Conservation (phyloP, 2,888 invertebrate genomes). For the Hypena proboscidalis region DNA sequence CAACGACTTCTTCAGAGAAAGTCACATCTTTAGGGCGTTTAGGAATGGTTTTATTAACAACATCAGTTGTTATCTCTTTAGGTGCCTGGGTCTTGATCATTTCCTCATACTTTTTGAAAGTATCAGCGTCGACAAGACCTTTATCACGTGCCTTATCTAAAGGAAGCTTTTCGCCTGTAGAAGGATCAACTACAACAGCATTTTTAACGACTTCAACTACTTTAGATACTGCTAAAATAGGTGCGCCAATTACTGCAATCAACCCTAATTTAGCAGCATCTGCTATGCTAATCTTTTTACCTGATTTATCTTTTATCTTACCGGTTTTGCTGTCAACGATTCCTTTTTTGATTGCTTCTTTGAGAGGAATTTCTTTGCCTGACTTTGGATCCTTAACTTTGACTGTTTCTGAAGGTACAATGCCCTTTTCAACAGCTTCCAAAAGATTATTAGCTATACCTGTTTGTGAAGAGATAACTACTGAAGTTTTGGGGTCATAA, state of each 20-base stretch:
- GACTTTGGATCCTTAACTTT: slow-evolving; percentile 89
- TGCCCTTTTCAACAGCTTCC: slow-evolving; percentile 90
- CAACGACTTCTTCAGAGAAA: slow-evolving; percentile 29
- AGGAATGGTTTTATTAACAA: slow-evolving; percentile 14
- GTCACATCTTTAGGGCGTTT: slow-evolving; percentile 28
- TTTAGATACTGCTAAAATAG: slow-evolving; percentile 89
- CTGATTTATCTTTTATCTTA: slow-evolving; percentile 87
- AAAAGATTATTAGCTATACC: slow-evolving; percentile 88
- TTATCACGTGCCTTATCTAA: slow-evolving; percentile 89
- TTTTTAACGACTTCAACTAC: slow-evolving; percentile 87
- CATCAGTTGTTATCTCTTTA: slow-evolving; percentile 21
- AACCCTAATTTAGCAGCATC: slow-evolving; percentile 92
- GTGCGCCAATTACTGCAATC: slow-evolving; percentile 90
- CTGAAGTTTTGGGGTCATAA: slow-evolving; percentile 90
- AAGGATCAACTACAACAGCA: slow-evolving; percentile 88
- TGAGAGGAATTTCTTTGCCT: slow-evolving; percentile 88
- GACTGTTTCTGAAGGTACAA: slow-evolving; percentile 88
- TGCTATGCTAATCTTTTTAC: slow-evolving; percentile 88
- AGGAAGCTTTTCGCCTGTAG: slow-evolving; percentile 89
- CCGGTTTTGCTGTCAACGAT: slow-evolving; percentile 90
- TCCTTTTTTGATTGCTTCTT: slow-evolving; percentile 91
- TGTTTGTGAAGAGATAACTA: slow-evolving; percentile 87
- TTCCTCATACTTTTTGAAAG: slow-evolving; percentile 54
- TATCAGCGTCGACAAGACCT: slow-evolving; percentile 86
- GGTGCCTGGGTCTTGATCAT: slow-evolving; percentile 39